Conservation (phyloP, 1,140 invertebrate genomes). For the Delia radicum region DNA sequence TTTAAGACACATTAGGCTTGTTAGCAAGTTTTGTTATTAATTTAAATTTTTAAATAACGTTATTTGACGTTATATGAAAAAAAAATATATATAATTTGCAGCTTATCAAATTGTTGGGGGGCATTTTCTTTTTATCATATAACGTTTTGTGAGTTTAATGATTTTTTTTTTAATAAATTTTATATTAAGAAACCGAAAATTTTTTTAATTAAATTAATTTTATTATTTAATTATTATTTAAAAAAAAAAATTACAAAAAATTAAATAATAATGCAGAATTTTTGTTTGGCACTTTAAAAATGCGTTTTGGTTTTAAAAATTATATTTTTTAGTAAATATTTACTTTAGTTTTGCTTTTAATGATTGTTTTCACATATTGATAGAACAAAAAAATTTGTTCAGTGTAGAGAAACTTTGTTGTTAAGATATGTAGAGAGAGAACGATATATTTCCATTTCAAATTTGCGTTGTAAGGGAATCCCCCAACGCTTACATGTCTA, state of each 20-base stretch:
- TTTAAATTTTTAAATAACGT: slow-evolving; percentile 13
- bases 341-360: neutral
- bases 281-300: slow-evolving; percentile 8
- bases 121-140: neutral
- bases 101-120: neutral
- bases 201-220: neutral
- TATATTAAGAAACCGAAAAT: neutral
- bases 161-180: slow-evolving; percentile 14
- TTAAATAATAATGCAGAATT: neutral
- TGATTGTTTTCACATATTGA: slow-evolving; percentile 14
- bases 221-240: neutral
- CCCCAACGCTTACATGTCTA: no score
- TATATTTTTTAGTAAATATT: neutral
- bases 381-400: neutral
- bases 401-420: neutral
- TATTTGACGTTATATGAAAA: neutral
- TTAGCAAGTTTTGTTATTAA: slow-evolving; percentile 40
- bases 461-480: no score
- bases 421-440: neutral
- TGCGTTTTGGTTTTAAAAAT: neutral
- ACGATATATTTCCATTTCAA: no score
- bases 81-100: slow-evolving; percentile 33
- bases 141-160: neutral
- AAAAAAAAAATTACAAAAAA: neutral
- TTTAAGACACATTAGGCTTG: slow-evolving; percentile 55